Evolutionary conservation across 2,113 vertebrate genomes (phyloP).

Genomic region (Xyrauchen texanus): DNA sequence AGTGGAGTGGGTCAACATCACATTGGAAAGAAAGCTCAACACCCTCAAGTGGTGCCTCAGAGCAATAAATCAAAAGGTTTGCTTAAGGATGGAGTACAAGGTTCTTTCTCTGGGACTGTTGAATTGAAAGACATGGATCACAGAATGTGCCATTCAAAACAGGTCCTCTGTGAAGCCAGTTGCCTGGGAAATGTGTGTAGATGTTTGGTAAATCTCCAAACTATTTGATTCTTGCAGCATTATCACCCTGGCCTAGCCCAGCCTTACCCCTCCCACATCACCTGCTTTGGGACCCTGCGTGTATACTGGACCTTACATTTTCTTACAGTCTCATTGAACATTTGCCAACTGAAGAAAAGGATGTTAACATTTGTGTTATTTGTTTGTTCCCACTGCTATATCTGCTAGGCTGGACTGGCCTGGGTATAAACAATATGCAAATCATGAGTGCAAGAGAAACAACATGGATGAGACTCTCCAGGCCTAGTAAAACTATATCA

Average conservation of each 20-base stretch:
- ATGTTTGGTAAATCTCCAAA: background rate
- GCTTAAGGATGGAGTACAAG: too few species aligned
- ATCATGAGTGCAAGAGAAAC: conserved; percentile 13
- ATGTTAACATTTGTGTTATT: conserved; percentile 13
- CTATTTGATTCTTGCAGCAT: background rate
- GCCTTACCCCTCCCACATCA: conserved; percentile 1
- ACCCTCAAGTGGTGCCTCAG: too few species aligned
- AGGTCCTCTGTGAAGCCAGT: background rate
- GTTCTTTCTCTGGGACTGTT: too few species aligned
- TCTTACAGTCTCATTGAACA: conserved; percentile 13
- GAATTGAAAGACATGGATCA: background rate
- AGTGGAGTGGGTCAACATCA: too few species aligned
- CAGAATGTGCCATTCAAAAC: background rate
- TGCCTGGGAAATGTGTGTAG: background rate
- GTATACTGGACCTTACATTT: background rate
- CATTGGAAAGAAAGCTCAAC: too few species aligned
- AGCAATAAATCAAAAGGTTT: too few species aligned
- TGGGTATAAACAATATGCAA: conserved; percentile 25
- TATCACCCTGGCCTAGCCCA: background rate
- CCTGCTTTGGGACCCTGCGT: background rate
- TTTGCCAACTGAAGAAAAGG: conserved; percentile 7
- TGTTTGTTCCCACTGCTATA: background rate
- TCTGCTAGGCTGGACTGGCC: conserved; percentile 1
- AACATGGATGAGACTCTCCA: background rate
- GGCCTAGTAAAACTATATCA: background rate